Evolutionary conservation across 2,888 invertebrate genomes (phyloP).

Genomic region (Papilio elwesi): DNA sequence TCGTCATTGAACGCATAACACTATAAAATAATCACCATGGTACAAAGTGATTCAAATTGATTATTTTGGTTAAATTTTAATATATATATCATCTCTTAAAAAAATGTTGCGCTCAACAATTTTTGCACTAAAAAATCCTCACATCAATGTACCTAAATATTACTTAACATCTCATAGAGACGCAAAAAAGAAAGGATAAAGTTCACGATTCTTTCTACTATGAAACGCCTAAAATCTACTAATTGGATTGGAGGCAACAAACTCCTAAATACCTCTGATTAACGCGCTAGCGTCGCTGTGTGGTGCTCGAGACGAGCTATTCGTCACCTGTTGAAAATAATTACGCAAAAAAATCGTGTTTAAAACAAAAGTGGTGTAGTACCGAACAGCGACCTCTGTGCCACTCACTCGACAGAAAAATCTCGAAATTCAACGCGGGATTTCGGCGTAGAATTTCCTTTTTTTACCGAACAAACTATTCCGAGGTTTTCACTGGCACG

Average conservation of each 20-base stretch:
- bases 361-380: constrained; percentile 79
- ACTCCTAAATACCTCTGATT: constrained; percentile 42
- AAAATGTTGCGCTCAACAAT: neutral
- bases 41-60: too few relatives aligned
- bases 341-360: constrained; percentile 83
- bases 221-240: constrained; percentile 36
- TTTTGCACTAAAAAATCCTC: neutral
- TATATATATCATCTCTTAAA: neutral
- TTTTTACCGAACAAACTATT: constrained; percentile 37
- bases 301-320: constrained; percentile 79
- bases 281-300: constrained; percentile 63
- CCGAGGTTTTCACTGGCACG: constrained; percentile 31
- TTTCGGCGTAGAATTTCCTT: constrained; percentile 32
- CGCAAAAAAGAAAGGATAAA: constrained; percentile 21
- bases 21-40: too few relatives aligned
- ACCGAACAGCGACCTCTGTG: constrained; percentile 68
- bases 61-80: neutral
- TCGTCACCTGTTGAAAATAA: constrained; percentile 84
- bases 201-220: constrained; percentile 19
- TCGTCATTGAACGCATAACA: too few relatives aligned
- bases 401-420: constrained; percentile 63
- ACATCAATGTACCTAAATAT: neutral
- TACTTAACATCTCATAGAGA: neutral
- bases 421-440: constrained; percentile 53
- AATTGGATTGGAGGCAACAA: constrained; percentile 42